Evolutionary conservation across 2,888 invertebrate genomes (phyloP), one percentile per base, ranked within the genome.

Genomic region (Nematopogon swammerdamellus): DNA sequence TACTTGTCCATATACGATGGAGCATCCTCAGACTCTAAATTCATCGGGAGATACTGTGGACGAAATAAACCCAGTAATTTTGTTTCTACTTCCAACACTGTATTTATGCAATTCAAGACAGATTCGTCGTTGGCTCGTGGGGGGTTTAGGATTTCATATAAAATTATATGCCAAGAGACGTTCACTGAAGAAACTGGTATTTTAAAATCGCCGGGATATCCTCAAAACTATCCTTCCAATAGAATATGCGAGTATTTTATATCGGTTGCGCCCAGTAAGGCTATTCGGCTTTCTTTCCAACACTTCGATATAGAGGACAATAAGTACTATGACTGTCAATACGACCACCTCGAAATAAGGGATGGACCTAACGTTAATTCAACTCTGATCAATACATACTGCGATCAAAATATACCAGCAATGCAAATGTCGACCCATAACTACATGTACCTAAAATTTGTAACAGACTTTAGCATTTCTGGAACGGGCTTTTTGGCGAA

Each of bases 11-110:
- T 95, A 50, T 87, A 85, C 56, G 85, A 89, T 65, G 89, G 94
- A 0, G 70, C 80, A 0, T 73, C 79, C 47, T 65, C 72, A 2
- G 80, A 84, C 25, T 82, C 86, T 2, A 84, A 83, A 0, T 64
- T 89, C 10, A 65, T 92, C n/a, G 89, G 87, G 1, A 85, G 83
- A 61, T 90, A 85, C 64, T 97, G 96, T 68, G 95, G 94, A 0
- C 61, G 50, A 0, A 65, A 59, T 1, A 56, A 81, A 49, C 92
- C 92, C 0, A 80, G 83, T 1, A 61, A 77, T 0, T 81, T 84
- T 48, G 70, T 58, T 86, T 91, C 72, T 68, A 70, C 61, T 64
- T 85, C 52, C 81, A 91, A 72, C 63, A 63, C 55, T 70, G 79
- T 57, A 59, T 83, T 52, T 60, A 68, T 58, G 64, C 69, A 91